Evolutionary conservation across 2,113 vertebrate species (phyloP).

Genomic region (Neogobius melanostomus): DNA sequence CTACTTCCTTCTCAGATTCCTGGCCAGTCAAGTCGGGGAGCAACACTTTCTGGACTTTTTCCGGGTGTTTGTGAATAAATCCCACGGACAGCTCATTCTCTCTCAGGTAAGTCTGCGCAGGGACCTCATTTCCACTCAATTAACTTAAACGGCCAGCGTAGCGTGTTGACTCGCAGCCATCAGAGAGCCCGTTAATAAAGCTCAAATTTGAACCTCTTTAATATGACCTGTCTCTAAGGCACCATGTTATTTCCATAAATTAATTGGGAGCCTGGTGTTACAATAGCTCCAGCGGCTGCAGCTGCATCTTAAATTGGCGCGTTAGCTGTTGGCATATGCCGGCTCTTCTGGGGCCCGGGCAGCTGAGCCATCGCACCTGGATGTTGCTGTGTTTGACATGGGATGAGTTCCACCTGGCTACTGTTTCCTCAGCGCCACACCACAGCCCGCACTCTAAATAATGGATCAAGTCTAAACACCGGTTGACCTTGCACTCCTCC

Average conservation of each 20-base stretch:
- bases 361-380: conserved; percentile 64
- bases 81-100: conserved; percentile 90
- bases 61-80: conserved; percentile 83
- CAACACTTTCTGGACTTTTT: conserved; percentile 83
- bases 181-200: conserved; percentile 32
- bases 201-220: conserved; percentile 30
- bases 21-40: conserved; percentile 82
- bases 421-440: conserved; percentile 45
- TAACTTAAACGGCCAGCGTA: conserved; percentile 11
- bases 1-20: conserved; percentile 89
- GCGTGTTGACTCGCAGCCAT: conserved; percentile 20
- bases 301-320: conserved; percentile 32
- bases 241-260: conserved; percentile 42
- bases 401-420: conserved; percentile 64
- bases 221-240: conserved; percentile 36
- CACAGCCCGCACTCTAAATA: conserved; percentile 55
- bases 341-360: conserved; percentile 38
- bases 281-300: conserved; percentile 22
- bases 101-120: conserved; percentile 83
- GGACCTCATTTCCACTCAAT: conserved; percentile 20
- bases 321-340: conserved; percentile 42
- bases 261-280: conserved; percentile 39
- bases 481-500: conserved; percentile 51
- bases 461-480: conserved; percentile 66
- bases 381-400: conserved; percentile 21